A percentile compares a stretch with the other conserved stretches of the same genome.
phyloP scores from a whole-genome alignment of 2,113 vertebrate genomes.

The Neofelis nebulosa region DNA sequence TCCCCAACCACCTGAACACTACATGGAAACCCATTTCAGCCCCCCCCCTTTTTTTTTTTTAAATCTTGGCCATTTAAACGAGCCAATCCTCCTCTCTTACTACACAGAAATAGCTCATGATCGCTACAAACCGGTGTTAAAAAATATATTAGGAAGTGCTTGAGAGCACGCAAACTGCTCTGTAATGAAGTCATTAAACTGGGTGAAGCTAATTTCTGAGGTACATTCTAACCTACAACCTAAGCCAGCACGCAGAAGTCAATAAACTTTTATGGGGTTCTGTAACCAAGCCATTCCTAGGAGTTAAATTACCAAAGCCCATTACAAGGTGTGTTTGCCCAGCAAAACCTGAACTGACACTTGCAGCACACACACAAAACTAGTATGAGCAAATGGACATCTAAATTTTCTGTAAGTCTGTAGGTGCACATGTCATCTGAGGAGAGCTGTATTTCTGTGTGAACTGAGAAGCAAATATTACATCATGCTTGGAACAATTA shows the following conservation, averaged over 20 bases:
- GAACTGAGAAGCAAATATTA: not conserved
- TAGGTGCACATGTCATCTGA: not conserved
- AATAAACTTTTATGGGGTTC: conserved; percentile 85
- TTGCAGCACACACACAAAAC: not conserved
- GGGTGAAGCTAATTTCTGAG: conserved; percentile 83
- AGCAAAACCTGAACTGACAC: conserved; percentile 52
- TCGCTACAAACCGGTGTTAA: conserved; percentile 69
- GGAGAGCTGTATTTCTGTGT: not conserved
- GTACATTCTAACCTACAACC: conserved; percentile 82
- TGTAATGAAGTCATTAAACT: conserved; percentile 85
- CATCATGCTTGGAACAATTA: not conserved
- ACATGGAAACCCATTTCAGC: not conserved
- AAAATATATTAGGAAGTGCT: conserved; percentile 55
- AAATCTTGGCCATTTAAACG: conserved; percentile 46
- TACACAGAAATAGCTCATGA: conserved; percentile 34
- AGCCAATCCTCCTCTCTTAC: not conserved
- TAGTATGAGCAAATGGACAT: conserved; percentile 39
- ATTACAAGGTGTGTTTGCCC: conserved; percentile 75
- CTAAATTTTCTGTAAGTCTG: conserved; percentile 25
- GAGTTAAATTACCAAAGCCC: conserved; percentile 82
- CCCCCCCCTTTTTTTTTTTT: not conserved
- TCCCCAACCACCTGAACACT: not conserved
- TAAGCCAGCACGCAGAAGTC: conserved; percentile 81
- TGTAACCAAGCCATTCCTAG: conserved; percentile 77
- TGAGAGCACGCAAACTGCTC: conserved; percentile 64